Base-by-base conservation (phyloP, 1,140 invertebrate species). In the Heterodera carotae region DNA sequence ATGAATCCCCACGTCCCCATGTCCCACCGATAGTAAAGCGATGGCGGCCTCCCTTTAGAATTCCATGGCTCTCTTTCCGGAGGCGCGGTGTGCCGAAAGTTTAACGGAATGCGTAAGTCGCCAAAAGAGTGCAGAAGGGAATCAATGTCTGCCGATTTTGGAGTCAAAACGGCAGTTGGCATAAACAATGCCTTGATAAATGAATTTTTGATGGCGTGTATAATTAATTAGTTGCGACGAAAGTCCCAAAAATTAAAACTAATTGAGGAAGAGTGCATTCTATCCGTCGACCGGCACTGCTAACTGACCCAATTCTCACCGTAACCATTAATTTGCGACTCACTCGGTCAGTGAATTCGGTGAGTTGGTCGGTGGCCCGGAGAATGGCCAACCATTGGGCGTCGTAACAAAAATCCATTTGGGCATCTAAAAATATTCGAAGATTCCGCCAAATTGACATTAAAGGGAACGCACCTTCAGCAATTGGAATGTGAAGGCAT, bases 21-120 rank as follows among this genome's bases (percentile, higher is more conserved):
- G 12, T 4, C 48, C 12, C 25, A 56, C 43, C 48, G 33, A 59
- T 72, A 59, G 60, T 72, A 59, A 53, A 53, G 48, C 33, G 34
- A 72, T 12, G 80, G 72, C 7, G 67, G 31, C 34, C 60, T 34
- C 33, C 69, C 67, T 66, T 36, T 64, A 1, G 29, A 29, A 7
- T 82, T 59, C 25, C 71, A 66, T 15, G 67, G 72, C 15, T 90
- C 89, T 80, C 91, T 88, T 83, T 92, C 93, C 2, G 91, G 84
- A 69, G 91, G 89, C 0, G 91, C 93, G 36, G 93, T 94, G 81
- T 88, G 89, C 39, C 89, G 88, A 89, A 98, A 98, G 89, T 93
- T 94, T 2, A 91, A 86, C 1, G 93, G 93, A 64, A 93, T 89
- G 34, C 91, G 88, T 66, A 83, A 86, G 73, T 89, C 89, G 43